A percentile compares a stretch with the other conserved stretches of the same genome.
Conservation (phyloP, 2,888 invertebrate genomes). For the Epinotia ramella region DNA sequence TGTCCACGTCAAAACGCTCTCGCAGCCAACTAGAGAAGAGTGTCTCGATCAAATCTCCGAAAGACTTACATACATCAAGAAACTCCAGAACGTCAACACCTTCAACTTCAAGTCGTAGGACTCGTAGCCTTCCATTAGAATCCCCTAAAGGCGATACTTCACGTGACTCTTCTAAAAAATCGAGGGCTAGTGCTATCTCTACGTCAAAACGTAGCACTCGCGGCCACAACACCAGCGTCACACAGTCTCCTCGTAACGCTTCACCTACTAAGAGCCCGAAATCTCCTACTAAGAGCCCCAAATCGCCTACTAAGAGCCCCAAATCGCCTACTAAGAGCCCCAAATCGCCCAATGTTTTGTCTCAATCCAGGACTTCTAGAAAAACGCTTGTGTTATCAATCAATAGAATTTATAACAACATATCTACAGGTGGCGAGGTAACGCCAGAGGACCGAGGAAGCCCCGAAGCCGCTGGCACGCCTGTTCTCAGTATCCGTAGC, state of each 20-base stretch:
- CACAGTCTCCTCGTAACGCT: neutral
- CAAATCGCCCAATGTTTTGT: neutral
- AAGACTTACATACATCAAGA: neutral
- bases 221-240: neutral
- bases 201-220: neutral
- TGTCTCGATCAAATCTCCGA: neutral
- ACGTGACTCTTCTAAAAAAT: neutral
- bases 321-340: neutral
- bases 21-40: neutral
- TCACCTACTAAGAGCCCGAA: conserved; percentile 14
- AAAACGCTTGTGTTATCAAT: neutral
- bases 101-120: conserved; percentile 2
- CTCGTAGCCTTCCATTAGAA: neutral
- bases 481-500: conserved; percentile 47
- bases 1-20: conserved; percentile 3
- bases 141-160: conserved; percentile 2
- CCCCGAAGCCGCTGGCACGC: conserved; percentile 67
- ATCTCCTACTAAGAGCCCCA: neutral
- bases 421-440: conserved; percentile 51
- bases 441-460: conserved; percentile 68
- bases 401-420: neutral
- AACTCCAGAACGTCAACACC: neutral
- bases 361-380: neutral
- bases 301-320: neutral
- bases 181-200: neutral